Evolutionary conservation across 2,888 invertebrate species (phyloP).

Genomic region (Argynnis bischoffii): DNA sequence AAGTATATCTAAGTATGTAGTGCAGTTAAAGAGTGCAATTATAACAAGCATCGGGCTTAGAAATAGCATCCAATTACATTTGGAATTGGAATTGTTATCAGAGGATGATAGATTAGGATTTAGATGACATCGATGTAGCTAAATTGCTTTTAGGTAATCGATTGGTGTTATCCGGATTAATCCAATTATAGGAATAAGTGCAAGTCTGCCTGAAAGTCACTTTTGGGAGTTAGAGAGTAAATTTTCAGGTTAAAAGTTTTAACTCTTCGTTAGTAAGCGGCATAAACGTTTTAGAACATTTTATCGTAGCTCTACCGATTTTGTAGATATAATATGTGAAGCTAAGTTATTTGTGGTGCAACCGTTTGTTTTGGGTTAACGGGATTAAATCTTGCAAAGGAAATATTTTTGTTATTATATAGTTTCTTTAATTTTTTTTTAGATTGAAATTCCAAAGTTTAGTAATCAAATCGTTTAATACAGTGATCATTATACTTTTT

Average conservation of each 20-base stretch:
- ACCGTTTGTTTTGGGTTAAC: no score
- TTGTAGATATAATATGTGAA: no score
- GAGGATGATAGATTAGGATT: constrained; percentile 29
- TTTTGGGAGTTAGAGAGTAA: constrained; percentile 20
- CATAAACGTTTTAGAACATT: background rate
- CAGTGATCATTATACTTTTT: no score
- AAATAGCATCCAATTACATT: constrained; percentile 25
- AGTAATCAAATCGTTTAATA: no score
- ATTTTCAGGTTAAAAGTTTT: constrained; percentile 23
- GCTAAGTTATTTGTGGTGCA: no score
- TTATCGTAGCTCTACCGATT: no score
- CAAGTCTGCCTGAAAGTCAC: constrained; percentile 25
- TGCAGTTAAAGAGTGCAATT: constrained; percentile 14
- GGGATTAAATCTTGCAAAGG: no score
- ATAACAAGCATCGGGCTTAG: constrained; percentile 14
- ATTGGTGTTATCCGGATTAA: constrained; percentile 26
- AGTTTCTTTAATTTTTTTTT: no score
- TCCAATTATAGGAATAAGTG: constrained; percentile 32
- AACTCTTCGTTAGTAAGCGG: constrained; percentile 1
- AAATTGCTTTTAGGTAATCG: constrained; percentile 31
- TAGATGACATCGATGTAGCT: constrained; percentile 25
- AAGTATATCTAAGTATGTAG: no score
- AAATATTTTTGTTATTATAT: no score
- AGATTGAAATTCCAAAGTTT: no score
- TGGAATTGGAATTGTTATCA: constrained; percentile 28